Percentiles rank a stretch among this genome's conserved stretches.
phyloP scores from a whole-genome alignment of 2,113 vertebrate species.

The Chaenocephalus aceratus region DNA sequence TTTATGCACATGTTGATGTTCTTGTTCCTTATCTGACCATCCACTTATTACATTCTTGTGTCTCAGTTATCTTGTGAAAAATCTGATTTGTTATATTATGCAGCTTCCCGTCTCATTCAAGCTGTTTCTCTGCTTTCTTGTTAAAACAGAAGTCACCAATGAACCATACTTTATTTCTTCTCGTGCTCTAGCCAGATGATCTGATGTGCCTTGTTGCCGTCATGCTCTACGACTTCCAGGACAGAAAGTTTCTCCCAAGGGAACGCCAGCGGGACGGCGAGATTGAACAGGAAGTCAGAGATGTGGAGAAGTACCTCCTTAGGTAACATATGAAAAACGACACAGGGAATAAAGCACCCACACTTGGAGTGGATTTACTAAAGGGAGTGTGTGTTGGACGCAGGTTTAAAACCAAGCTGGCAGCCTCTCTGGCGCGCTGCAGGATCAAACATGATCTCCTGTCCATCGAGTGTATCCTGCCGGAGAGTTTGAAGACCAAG shows the following conservation, averaged over 20 bases:
- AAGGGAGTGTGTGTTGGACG: conserved; percentile 10
- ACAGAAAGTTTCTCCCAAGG: conserved; percentile 88
- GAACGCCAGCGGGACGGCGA: conserved; percentile 64
- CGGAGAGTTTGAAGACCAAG: conserved; percentile 85
- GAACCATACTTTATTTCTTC: conserved; percentile 18
- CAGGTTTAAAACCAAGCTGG: conserved; percentile 91
- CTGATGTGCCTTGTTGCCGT: conserved; percentile 89
- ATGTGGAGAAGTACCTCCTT: conserved; percentile 85
- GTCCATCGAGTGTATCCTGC: conserved; percentile 87
- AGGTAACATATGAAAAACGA: conserved; percentile 72
- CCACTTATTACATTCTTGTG: conserved; percentile 19
- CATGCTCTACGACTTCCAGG: conserved; percentile 92
- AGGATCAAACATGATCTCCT: conserved; percentile 89
- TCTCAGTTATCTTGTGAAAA: background rate
- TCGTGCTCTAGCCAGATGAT: conserved; percentile 82
- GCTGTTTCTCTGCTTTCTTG: background rate
- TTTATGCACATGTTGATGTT: background rate
- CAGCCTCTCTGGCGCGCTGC: conserved; percentile 89
- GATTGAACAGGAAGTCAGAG: conserved; percentile 83
- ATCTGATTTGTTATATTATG: no score
- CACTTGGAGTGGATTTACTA: background rate
- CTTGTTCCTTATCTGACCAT: background rate
- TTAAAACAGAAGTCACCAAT: conserved; percentile 22
- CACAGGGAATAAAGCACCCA: background rate
- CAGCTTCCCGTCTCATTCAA: background rate